A percentile compares a stretch with the other conserved stretches of the same genome.
phyloP scores from a whole-genome alignment of 2,888 invertebrate species.

The Apeira syringaria region DNA sequence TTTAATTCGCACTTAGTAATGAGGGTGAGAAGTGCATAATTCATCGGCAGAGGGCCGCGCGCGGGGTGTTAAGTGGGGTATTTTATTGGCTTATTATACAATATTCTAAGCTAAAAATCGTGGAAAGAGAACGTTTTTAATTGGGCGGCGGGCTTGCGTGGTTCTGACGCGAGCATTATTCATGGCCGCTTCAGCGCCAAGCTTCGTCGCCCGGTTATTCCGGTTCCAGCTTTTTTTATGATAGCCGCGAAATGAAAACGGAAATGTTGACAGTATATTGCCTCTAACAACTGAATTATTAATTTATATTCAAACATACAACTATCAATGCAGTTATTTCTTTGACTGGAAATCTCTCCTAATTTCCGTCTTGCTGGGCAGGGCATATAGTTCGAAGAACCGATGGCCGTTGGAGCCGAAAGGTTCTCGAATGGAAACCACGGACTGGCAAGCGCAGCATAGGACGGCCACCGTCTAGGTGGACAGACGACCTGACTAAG shows the following conservation, averaged over 20 bases:
- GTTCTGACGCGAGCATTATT: constrained; percentile 79
- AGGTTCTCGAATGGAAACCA: too few relatives aligned
- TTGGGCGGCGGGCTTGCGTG: constrained; percentile 79
- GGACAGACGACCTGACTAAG: too few relatives aligned
- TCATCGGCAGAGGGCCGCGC: constrained; percentile 67
- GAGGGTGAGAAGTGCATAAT: constrained; percentile 79
- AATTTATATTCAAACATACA: too few relatives aligned
- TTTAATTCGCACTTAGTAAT: constrained; percentile 76
- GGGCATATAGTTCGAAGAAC: too few relatives aligned
- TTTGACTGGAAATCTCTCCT: too few relatives aligned
- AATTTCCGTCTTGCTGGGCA: too few relatives aligned
- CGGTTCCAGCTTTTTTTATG: constrained; percentile 56
- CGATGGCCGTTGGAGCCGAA: too few relatives aligned
- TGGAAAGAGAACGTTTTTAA: constrained; percentile 83
- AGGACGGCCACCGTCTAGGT: too few relatives aligned
- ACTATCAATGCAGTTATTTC: too few relatives aligned
- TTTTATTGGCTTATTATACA: constrained; percentile 84
- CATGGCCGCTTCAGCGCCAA: constrained; percentile 76
- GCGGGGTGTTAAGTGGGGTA: constrained; percentile 79
- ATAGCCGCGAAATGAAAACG: constrained; percentile 35
- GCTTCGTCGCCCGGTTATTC: constrained; percentile 66
- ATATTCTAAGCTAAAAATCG: constrained; percentile 83
- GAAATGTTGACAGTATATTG: constrained; percentile 6
- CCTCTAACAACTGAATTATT: not conserved
- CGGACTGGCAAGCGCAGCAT: too few relatives aligned